Percentiles rank a stretch among this genome's conserved stretches.
These are phyloP conservation scores for Cosmopolites sordidus DNA, from an alignment of 2,888 invertebrate genomes.

Conservation along the genomic window DNA sequence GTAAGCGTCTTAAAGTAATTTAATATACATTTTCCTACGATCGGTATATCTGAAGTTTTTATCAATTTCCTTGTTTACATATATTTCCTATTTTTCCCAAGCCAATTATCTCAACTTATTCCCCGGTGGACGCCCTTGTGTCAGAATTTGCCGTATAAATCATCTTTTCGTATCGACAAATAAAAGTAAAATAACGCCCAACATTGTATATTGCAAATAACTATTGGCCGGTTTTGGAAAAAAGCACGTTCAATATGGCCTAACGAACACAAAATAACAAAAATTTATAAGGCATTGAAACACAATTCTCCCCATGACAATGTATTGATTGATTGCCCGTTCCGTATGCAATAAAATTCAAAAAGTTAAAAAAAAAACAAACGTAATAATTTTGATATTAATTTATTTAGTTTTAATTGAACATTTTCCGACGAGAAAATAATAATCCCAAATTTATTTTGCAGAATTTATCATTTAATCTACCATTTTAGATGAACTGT, in stretches of 20 bases:
- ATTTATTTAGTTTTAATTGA: too few relatives aligned
- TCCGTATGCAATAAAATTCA: neutral
- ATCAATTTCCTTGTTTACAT: neutral
- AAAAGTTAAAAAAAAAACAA: neutral
- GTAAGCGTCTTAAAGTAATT: too few relatives aligned
- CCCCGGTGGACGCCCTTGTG: neutral
- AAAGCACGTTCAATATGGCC: neutral
- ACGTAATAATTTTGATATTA: too few relatives aligned
- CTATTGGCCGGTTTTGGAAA: neutral
- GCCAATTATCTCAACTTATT: neutral
- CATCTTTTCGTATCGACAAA: neutral
- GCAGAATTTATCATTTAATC: too few relatives aligned
- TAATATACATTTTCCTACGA: too few relatives aligned
- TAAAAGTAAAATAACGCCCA: slow-evolving; percentile 1
- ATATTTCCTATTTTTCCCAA: neutral
- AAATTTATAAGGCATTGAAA: slow-evolving; percentile 1
- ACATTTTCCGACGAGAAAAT: too few relatives aligned
- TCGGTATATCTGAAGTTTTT: neutral
- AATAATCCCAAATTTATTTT: too few relatives aligned
- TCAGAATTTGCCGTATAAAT: neutral
- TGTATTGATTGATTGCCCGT: neutral
- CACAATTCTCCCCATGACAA: neutral
- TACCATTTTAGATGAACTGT: too few relatives aligned
- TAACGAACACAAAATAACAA: slow-evolving; percentile 1
- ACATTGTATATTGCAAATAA: slow-evolving; percentile 1